Evolutionary conservation across 2,797 vertebrate species (phyloP).

Genomic region (Schizothorax lantsangensis): DNA sequence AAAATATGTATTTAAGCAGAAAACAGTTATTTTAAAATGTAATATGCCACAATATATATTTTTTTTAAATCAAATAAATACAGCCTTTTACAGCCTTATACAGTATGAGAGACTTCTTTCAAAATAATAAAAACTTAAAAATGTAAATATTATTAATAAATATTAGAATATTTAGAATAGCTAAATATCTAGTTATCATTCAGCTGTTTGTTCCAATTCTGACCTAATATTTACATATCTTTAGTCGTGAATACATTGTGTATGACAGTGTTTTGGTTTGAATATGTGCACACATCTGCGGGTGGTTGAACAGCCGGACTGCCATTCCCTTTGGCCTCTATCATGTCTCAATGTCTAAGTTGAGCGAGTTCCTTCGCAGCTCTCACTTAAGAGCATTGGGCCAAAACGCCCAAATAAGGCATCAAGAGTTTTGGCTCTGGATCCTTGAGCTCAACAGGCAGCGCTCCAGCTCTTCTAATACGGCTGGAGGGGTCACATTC

Average conservation of each 20-base stretch:
- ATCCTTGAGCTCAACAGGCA: slow-evolving; percentile 82
- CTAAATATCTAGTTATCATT: background rate
- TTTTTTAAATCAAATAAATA: background rate
- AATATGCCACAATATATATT: background rate
- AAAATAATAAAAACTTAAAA: background rate
- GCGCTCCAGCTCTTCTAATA: slow-evolving; percentile 71
- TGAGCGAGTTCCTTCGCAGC: slow-evolving; percentile 76
- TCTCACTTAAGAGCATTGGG: slow-evolving; percentile 78
- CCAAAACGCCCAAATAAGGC: slow-evolving; percentile 87
- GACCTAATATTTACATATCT: background rate
- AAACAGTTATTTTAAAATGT: background rate
- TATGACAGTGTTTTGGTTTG: slow-evolving; percentile 14
- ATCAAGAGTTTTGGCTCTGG: slow-evolving; percentile 73
- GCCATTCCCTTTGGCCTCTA: slow-evolving; percentile 69
- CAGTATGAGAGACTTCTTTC: background rate
- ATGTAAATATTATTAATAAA: background rate
- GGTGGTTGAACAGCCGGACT: slow-evolving; percentile 58
- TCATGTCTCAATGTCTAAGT: slow-evolving; percentile 67
- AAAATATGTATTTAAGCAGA: background rate
- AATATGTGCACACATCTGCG: slow-evolving; percentile 17
- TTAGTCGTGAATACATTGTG: background rate
- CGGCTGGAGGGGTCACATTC: slow-evolving; percentile 74
- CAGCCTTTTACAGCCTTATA: background rate
- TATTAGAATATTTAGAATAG: background rate
- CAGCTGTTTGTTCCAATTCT: background rate